Conservation (phyloP, 1,140 invertebrate species). For the Nomia melanderi region DNA sequence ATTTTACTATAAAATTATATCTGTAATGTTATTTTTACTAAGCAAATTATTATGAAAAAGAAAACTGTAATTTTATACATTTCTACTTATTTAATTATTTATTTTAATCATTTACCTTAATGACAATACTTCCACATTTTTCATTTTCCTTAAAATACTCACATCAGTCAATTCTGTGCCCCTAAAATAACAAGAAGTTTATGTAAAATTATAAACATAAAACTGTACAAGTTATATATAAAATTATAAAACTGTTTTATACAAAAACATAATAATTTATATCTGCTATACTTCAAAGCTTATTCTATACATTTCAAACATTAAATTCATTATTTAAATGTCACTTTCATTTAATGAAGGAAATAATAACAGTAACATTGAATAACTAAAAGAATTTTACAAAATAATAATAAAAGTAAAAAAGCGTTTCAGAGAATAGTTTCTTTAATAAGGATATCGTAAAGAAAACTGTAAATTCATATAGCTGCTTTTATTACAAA, state of each 20-base stretch:
- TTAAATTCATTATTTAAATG: too few species aligned
- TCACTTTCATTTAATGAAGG: too few species aligned
- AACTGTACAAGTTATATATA: background rate
- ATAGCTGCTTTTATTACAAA: background rate
- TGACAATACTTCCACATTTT: slow-evolving; percentile 89
- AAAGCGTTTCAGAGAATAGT: background rate
- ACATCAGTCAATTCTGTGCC: slow-evolving; percentile 91
- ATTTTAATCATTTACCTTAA: slow-evolving; percentile 84
- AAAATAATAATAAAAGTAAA: background rate
- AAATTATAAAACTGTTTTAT: background rate
- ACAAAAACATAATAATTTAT: background rate
- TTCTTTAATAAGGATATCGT: background rate
- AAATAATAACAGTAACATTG: too few species aligned
- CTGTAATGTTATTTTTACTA: too few species aligned
- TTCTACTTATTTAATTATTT: background rate
- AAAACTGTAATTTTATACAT: background rate
- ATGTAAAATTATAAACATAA: background rate
- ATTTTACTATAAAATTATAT: background rate
- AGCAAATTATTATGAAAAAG: too few species aligned
- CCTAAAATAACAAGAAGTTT: slow-evolving; percentile 82
- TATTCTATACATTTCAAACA: background rate
- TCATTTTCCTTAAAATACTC: slow-evolving; percentile 87
- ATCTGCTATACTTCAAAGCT: background rate
- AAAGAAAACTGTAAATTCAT: slow-evolving; percentile 4
- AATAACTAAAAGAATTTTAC: background rate